Conservation (phyloP, 2,797 vertebrate species). For the Carcharodon carcharias region DNA sequence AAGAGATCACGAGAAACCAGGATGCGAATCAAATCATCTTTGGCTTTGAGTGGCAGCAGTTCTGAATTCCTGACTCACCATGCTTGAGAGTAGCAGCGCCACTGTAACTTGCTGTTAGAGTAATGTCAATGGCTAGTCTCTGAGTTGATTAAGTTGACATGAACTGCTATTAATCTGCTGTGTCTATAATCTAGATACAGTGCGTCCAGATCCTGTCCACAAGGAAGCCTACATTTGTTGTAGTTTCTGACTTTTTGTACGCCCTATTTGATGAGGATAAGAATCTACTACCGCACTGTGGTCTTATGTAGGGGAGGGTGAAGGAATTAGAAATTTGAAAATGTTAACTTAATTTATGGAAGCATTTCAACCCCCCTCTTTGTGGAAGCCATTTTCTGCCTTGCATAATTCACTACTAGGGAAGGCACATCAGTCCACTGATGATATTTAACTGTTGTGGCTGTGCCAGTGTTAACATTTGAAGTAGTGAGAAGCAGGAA, state of each 20-base stretch:
- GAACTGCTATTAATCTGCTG: slow-evolving; percentile 16
- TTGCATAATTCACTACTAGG: not conserved
- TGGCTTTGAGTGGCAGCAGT: slow-evolving; percentile 91
- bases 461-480: not conserved
- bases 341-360: slow-evolving; percentile 2
- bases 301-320: not conserved
- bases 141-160: slow-evolving; percentile 17
- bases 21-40: slow-evolving; percentile 88
- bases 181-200: slow-evolving; percentile 15
- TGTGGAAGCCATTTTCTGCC: not conserved
- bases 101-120: slow-evolving; percentile 1
- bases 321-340: not conserved
- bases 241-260: not conserved
- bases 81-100: not conserved
- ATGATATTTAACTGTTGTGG: no score
- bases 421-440: not conserved
- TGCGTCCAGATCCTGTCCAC: not conserved
- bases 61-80: slow-evolving; percentile 57
- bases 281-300: not conserved
- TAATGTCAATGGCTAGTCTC: not conserved
- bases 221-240: not conserved
- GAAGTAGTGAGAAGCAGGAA: not conserved
- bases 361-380: not conserved
- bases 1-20: slow-evolving; percentile 90
- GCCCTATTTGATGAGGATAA: not conserved